Percentiles rank a stretch among this genome's conserved stretches.
phyloP scores from a whole-genome alignment of 2,113 vertebrate species.

The Origma solitaria region DNA sequence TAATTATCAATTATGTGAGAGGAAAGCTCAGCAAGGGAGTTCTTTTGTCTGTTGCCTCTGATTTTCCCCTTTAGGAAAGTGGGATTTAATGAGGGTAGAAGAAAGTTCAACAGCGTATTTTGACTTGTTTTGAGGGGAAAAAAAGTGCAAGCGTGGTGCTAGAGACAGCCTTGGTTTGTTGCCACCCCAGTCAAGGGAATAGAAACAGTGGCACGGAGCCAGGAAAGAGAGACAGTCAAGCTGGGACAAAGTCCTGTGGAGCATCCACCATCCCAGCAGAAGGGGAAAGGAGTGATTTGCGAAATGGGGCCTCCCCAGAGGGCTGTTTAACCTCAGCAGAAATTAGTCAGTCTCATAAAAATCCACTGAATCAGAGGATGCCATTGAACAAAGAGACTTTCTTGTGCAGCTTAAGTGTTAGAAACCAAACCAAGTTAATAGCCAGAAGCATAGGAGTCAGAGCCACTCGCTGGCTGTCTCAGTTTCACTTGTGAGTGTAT shows the following conservation, averaged over 20 bases:
- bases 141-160: neutral
- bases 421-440: neutral
- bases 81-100: neutral
- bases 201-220: neutral
- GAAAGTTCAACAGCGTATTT: neutral
- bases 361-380: neutral
- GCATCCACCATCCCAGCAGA: neutral
- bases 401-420: neutral
- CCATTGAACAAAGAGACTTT: slow-evolving; percentile 7
- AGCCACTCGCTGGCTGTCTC: neutral
- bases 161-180: neutral
- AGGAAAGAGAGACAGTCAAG: neutral
- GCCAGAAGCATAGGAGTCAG: neutral
- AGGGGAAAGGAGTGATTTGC: neutral
- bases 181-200: neutral
- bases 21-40: neutral
- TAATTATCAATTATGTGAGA: neutral
- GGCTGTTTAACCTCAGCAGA: neutral
- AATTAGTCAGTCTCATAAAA: slow-evolving; percentile 28
- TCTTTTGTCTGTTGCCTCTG: neutral
- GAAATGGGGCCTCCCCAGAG: neutral
- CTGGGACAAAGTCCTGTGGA: neutral
- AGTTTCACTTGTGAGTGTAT: neutral
- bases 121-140: neutral
- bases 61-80: neutral